phyloP scores from a whole-genome alignment of 2,797 vertebrate genomes.

The Chaenodraco wilsoni region DNA sequence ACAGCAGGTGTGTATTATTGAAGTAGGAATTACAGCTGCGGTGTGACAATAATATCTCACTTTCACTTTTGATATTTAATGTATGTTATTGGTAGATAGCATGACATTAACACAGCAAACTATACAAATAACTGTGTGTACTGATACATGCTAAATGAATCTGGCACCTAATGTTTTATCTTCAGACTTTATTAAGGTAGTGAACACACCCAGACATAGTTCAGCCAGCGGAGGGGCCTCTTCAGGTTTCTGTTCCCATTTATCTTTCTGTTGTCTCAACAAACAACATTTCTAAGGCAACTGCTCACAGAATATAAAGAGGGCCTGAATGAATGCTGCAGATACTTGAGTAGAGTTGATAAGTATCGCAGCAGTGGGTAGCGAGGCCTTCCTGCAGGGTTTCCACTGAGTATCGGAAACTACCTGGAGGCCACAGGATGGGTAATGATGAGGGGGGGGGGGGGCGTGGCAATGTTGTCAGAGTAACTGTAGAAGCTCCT shows the following conservation, averaged over 20 bases:
- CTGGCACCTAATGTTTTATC: not conserved
- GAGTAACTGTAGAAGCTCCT: slow-evolving; percentile 74
- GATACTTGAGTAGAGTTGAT: slow-evolving; percentile 46
- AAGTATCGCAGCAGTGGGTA: slow-evolving; percentile 28
- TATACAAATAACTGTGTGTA: not conserved
- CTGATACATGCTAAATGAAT: not conserved
- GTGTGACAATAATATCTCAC: not conserved
- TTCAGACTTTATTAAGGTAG: not conserved
- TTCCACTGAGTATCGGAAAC: slow-evolving; percentile 55
- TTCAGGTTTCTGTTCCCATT: slow-evolving; percentile 1
- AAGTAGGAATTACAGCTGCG: too few relatives aligned
- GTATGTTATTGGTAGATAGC: not conserved
- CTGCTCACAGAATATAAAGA: slow-evolving; percentile 37
- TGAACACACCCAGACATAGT: not conserved
- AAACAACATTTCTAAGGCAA: slow-evolving; percentile 33
- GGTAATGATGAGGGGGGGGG: slow-evolving; percentile 31
- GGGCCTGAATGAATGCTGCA: slow-evolving; percentile 36
- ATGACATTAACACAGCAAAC: not conserved
- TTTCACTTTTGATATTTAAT: not conserved
- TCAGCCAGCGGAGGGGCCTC: slow-evolving; percentile 6
- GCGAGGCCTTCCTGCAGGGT: slow-evolving; percentile 32
- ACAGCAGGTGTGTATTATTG: not conserved
- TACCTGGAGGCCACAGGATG: slow-evolving; percentile 19
- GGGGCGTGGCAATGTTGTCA: slow-evolving; percentile 27
- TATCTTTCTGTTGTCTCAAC: slow-evolving; percentile 24